These are phyloP conservation scores for Zele albiditarsus DNA, from an alignment of 2,888 invertebrate genomes.

Conservation along the genomic window DNA sequence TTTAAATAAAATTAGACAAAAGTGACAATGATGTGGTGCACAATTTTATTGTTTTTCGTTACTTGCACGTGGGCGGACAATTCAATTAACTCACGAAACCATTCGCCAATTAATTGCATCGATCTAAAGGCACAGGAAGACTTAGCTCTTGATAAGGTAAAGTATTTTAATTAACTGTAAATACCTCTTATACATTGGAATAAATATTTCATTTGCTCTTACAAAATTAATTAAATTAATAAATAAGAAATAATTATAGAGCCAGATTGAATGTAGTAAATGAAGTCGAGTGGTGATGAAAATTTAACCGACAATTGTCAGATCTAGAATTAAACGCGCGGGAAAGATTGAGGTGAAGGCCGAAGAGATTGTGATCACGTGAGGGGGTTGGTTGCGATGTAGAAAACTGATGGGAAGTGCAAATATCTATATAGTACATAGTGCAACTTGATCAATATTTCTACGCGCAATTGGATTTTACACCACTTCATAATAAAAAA, in stretches of 20 bases:
- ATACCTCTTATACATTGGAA: neutral
- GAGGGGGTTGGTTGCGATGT: slow-evolving; percentile 4
- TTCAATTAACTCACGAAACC: slow-evolving; percentile 50
- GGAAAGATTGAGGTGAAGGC: slow-evolving; percentile 11
- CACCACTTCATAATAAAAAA: neutral
- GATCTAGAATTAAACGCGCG: slow-evolving; percentile 8
- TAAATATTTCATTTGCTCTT: too few species aligned
- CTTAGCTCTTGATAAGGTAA: slow-evolving; percentile 60
- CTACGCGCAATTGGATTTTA: neutral
- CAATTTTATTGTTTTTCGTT: slow-evolving; percentile 55
- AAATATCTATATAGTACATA: neutral
- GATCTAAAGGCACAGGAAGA: slow-evolving; percentile 59
- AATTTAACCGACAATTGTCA: neutral
- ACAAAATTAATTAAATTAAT: neutral
- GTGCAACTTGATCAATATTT: neutral
- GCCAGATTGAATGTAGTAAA: neutral
- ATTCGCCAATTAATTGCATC: slow-evolving; percentile 52
- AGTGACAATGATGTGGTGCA: slow-evolving; percentile 57
- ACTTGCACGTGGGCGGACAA: slow-evolving; percentile 60
- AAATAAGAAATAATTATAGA: neutral
- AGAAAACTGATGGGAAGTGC: slow-evolving; percentile 10
- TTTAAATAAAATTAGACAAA: neutral
- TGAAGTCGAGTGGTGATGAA: neutral
- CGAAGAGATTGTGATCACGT: slow-evolving; percentile 11
- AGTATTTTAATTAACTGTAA: neutral